Evolutionary conservation across 1,140 invertebrate genomes (phyloP).

Genomic region (Magallana ariakensis): DNA sequence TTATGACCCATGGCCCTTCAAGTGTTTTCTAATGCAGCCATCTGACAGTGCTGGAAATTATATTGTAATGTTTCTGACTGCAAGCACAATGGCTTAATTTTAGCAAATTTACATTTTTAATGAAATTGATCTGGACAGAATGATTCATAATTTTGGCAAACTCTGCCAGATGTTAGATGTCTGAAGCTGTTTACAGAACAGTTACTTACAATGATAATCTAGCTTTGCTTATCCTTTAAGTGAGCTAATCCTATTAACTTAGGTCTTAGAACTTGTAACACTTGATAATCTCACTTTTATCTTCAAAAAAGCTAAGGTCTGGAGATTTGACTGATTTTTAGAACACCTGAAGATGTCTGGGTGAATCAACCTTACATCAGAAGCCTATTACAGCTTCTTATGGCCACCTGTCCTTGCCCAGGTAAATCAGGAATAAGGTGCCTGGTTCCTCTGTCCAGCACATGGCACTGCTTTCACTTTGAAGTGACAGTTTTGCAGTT

Average conservation of each 20-base stretch:
- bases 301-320: conserved; percentile 5
- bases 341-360: conserved; percentile 12
- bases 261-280: conserved; percentile 5
- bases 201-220: not conserved
- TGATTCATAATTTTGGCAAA: not conserved
- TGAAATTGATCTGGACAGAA: not conserved
- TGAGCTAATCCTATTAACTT: conserved; percentile 23
- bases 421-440: not conserved
- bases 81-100: too few relatives aligned
- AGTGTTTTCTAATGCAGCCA: not conserved
- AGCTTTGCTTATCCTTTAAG: conserved; percentile 6
- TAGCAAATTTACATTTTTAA: too few relatives aligned
- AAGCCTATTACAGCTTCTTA: conserved; percentile 18
- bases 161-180: not conserved
- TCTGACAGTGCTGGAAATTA: too few relatives aligned
- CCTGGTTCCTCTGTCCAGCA: not conserved
- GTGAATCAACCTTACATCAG: conserved; percentile 19
- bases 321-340: conserved; percentile 1
- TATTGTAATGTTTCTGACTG: too few relatives aligned
- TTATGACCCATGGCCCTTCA: not conserved
- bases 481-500: not conserved
- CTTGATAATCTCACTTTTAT: conserved; percentile 12
- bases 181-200: not conserved
- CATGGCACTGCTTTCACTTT: not conserved
- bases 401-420: not conserved